Conservation (phyloP, 2,113 vertebrate genomes). For the Bos javanicus region DNA sequence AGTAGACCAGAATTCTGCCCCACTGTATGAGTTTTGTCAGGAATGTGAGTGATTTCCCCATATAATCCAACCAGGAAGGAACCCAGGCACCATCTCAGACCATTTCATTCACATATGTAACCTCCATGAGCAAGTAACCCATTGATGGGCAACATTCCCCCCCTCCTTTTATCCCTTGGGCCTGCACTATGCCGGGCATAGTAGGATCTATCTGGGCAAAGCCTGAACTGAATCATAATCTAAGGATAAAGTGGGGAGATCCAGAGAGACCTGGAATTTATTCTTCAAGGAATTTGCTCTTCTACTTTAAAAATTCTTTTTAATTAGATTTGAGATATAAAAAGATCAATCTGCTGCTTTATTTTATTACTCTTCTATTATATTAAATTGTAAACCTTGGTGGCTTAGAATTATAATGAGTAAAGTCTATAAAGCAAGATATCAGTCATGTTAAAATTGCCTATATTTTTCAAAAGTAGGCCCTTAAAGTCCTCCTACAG, state of each 20-base stretch:
- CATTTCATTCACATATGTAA: not conserved
- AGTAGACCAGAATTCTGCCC: not conserved
- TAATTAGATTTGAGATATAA: conserved; percentile 7
- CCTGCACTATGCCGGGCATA: fast-evolving
- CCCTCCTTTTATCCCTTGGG: not conserved
- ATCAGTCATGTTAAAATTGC: not conserved
- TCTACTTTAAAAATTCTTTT: conserved; percentile 22
- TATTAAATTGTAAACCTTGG: not conserved
- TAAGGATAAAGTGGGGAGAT: not conserved
- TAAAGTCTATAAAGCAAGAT: not conserved
- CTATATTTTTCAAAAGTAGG: not conserved
- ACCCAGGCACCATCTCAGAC: not conserved
- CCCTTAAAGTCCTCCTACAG: not conserved
- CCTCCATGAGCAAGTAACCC: no score
- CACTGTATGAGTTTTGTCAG: not conserved
- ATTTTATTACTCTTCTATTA: not conserved
- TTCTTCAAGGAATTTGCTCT: not conserved
- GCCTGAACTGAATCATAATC: not conserved
- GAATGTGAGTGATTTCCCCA: not conserved
- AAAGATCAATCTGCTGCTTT: not conserved
- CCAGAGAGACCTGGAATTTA: not conserved
- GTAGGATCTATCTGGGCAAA: not conserved
- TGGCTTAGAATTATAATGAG: not conserved
- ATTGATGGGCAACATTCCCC: not conserved
- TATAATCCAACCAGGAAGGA: not conserved